Base-by-base conservation (phyloP, 1,140 invertebrate species). In the Arctopsyche grandis region DNA sequence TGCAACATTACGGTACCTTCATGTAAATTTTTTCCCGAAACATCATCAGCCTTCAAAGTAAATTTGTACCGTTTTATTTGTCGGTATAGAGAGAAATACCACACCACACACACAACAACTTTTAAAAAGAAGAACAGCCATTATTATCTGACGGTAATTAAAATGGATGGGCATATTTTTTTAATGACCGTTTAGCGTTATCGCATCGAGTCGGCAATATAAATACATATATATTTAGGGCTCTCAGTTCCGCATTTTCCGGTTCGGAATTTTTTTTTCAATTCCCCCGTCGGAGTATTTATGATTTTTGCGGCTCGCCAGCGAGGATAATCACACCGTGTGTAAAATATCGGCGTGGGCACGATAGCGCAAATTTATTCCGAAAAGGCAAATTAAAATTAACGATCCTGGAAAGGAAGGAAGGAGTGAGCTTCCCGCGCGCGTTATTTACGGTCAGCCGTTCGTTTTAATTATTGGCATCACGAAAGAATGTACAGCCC, bases 401-500 rank as follows among this genome's bases (percentile, higher is more conserved):
- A 75, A 75, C 52, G 73, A 75, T 21, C 69, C 29, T 19, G 48
- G n/a, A 29, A 75, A 75, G 73, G 73, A 56, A 73, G 69, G 69
- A 73, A 75, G 73, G 16, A 26, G 52, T 21, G 29, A 3, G 46
- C 52, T 38, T 29, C 19, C 52, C 26, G 24, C 12, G 9, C 24
- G 52, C 43, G 70, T 75, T 75, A 75, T 75, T 75, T 75, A 75
- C 73, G 21, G 46, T 16, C 12, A 71, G 21, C 69, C 58, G 48
- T 70, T 70, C 52, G 73, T 77, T 80, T 80, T 80, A 80, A 80
- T 80, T 80, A 80, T 80, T 44, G 76, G 76, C 69, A 80, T 77
- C 75, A 78, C 75, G 75, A 77, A 80, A 80, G 66, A 74, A 80
- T 74, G 69, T 56, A 52, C 38, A 76, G 60, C 22, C 21, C 58